These are phyloP conservation scores for Hymenochirus boettgeri DNA, from an alignment of 2,113 vertebrate species.

Conservation along the genomic window DNA sequence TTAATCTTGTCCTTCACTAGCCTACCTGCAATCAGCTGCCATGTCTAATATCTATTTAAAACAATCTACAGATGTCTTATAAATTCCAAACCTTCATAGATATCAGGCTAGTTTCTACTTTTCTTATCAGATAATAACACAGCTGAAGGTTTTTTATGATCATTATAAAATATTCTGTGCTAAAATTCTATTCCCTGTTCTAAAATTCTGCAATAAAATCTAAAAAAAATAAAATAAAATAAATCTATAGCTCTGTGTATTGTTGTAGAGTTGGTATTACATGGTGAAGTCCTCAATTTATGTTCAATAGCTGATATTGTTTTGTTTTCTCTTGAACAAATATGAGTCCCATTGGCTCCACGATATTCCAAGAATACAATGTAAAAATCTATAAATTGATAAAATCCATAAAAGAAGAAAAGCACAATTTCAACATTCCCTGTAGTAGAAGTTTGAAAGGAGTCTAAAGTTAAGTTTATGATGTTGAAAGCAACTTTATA, in stretches of 20 bases:
- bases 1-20: no score
- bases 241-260: not conserved
- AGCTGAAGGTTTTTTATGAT: slow-evolving; percentile 1
- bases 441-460: not conserved
- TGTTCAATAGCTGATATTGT: slow-evolving; percentile 30
- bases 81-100: not conserved
- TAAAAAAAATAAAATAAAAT: not conserved
- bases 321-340: slow-evolving; percentile 33
- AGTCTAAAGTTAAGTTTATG: slow-evolving; percentile 16
- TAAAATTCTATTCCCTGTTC: not conserved
- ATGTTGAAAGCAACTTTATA: slow-evolving; percentile 3
- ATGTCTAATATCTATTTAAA: no score
- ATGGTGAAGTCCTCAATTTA: slow-evolving; percentile 11
- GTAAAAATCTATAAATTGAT: slow-evolving; percentile 40
- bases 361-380: slow-evolving; percentile 20
- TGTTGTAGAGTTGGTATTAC: slow-evolving; percentile 8
- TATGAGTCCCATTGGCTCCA: slow-evolving; percentile 31
- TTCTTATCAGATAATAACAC: not conserved
- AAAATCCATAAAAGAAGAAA: slow-evolving; percentile 30
- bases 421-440: slow-evolving; percentile 24
- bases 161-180: not conserved
- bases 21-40: no score
- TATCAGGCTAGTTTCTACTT: not conserved
- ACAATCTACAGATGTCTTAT: not conserved
- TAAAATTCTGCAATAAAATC: slow-evolving; percentile 5